Evolutionary conservation across 2,888 invertebrate genomes (phyloP), one percentile per base, ranked within the genome.

Genomic region (Melikaiella ostensackeni): DNA sequence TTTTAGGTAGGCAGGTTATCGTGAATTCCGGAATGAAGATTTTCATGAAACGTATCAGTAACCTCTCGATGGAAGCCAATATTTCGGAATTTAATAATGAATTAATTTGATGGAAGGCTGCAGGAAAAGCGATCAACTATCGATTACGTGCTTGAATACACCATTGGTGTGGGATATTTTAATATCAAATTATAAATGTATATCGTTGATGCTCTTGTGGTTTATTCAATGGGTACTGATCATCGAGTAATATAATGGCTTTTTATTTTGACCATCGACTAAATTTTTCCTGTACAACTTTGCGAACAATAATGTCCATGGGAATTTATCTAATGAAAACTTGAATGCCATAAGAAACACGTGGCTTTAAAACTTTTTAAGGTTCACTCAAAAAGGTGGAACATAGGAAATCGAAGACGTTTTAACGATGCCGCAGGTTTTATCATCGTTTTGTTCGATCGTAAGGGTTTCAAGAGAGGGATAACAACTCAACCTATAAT

Each of bases 41-140:
- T 66, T 42, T 13, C 16, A 16, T 27, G 27, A 46, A 66, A 66
- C 9, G 19, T 16, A 3, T 2, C 19, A 27, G 27, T 16, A 19
- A 30, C n/a, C n/a, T 27, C 9, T 24, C 13, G 42, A 13, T 27
- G 16, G 66, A 42, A 46, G 42, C 5, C 42, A 66, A 66, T 66
- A 27, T 66, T 66, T 46, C 3, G 66, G 27, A 66, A 66, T 66
- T 66, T 66, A 66, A 66, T 66, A 66, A 66, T 46, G 66, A 66
- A 66, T 27, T 66, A 46, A 66, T 66, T 66, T 66, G 66, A 66
- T 21, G 63, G 63, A 42, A 46, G 27, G 46, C 42, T 27, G 24
- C 46, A 46, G 46, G 66, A 66, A 66, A 46, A 66, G 42, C 46
- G 66, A 66, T 66, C 19, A 66, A 66, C 46, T 27, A 46, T 66